Base-by-base conservation (phyloP, 1,140 invertebrate genomes). In the Bombus terrestris region DNA sequence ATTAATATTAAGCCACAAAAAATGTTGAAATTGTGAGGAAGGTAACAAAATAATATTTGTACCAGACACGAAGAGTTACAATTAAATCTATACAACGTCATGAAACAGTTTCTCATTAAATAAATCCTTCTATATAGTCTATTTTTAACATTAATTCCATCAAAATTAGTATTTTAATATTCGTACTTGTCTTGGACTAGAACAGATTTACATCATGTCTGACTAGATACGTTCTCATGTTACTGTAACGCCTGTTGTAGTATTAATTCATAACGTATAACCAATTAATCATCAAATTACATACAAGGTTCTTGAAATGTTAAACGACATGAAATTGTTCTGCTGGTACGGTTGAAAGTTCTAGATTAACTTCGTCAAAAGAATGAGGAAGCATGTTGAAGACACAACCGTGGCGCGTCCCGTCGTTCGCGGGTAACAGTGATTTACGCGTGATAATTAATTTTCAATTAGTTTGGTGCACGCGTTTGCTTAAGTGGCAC, bases 401-500 rank as follows among this genome's bases (percentile, higher is more conserved):
- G 25, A 59, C 47, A 57, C 35, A 28, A 37, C 28, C 12, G 22
- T 28, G 18, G 43, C 43, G 53, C 47, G 47, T 28, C 35, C 6
- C 53, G 22, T 64, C 57, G 59, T 82, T 71, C 68, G 47, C 59
- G 41, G 25, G 39, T 76, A 76, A 68, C 41, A 12, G 59, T 76
- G 72, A 83, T 39, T 83, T 66, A 68, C 41, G 53, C 13, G 53
- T 1, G 47, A 43, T 41, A 71, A 84, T 78, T 84, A 84, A 78
- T 84, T 78, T 84, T 84, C 62, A 43, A 71, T 76, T 47, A 75
- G 35, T 12, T 25, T 28, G 15, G 35, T 22, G 28, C 57, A 47
- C 39, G 59, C 28, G 62, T 37, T 28, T 37, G 28, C 9, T 35
- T 59, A 77, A 77, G 28, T 41, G 43, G 13, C 43, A 53, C 39